A percentile compares a stretch with the other conserved stretches of the same genome.
Evolutionary conservation across 2,888 invertebrate genomes (phyloP).

Genomic region (Protophormia terraenovae): DNA sequence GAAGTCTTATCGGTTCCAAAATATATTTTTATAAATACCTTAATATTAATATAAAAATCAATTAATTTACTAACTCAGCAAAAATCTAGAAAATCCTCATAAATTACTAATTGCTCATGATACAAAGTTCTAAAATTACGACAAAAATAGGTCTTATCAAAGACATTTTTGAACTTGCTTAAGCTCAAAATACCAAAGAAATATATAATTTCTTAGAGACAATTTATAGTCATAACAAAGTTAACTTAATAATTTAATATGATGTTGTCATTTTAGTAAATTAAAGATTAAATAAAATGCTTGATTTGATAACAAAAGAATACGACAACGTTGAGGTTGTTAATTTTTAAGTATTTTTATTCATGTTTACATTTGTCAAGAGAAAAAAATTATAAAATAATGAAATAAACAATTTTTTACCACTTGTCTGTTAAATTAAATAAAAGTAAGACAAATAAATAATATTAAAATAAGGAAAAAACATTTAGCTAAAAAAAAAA

Average conservation of each 20-base stretch:
- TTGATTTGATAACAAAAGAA: slow-evolving; percentile 14
- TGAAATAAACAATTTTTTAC: slow-evolving; percentile 24
- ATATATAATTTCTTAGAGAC: neutral
- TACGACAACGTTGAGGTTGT: neutral
- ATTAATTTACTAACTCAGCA: neutral
- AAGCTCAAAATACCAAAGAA: no score
- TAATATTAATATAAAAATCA: no score
- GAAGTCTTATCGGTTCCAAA: neutral
- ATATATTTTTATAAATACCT: neutral
- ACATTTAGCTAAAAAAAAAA: slow-evolving; percentile 1
- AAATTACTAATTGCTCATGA: neutral
- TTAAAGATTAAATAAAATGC: slow-evolving; percentile 15
- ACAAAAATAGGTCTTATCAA: neutral
- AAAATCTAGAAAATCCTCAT: neutral
- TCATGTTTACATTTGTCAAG: slow-evolving; percentile 40
- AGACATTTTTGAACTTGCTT: no score
- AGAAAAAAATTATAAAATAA: neutral
- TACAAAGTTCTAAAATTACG: neutral
- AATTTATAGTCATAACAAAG: slow-evolving; percentile 5
- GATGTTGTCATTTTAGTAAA: slow-evolving; percentile 6
- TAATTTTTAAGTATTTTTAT: neutral
- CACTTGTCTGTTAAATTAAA: slow-evolving; percentile 50
- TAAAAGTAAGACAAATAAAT: slow-evolving; percentile 5
- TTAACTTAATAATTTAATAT: slow-evolving; percentile 4
- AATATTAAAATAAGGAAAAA: neutral